Base-by-base conservation (phyloP, 2,888 invertebrate genomes). In the Hypomecis punctinalis region DNA sequence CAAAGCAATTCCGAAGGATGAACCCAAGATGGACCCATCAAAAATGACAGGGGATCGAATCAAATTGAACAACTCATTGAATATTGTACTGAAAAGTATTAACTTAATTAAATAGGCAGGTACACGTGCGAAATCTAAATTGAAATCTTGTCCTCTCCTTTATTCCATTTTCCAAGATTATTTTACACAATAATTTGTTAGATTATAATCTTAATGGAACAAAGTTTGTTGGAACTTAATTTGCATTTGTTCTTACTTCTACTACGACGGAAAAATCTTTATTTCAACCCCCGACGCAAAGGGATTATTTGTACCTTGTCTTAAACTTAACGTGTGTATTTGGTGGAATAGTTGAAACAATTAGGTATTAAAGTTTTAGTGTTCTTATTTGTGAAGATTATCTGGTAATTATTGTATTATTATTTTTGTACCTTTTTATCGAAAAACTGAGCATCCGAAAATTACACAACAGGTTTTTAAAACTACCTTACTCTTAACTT, bases 21-120 rank as follows among this genome's bases (percentile, higher is more conserved):
- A 78, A 75, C 78, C 77, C 79, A 72, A 72, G 76, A 80, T 77
- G 76, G 78, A 75, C 78, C 77, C 79, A 74, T 82, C 79, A 79
- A 80, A 76, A 76, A 74, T 72, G 78, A 78, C 76, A 78, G 76
- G 72, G 74, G 77, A 79, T 80, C 80, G 79, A 81, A 82, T 79
- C 72, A 74, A 74, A 79, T 80, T 76, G 74, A 72, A 72, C 78
- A 73, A 73, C 75, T 77, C 74, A 68, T 74, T 71, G 70, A 74
- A 81, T 74, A 76, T 76, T 72, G 76, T 75, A 72, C 73, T 74
- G 73, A 71, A 75, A 73, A 78, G 77, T 76, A 76, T 76, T 68
- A 71, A 64, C 71, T 69, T 75, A 67, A 74, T 75, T 74, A 73
- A 74, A 75, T 75, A 71, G 67, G 70, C 67, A 66, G 66, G 64